These are phyloP conservation scores for Hydractinia echinata DNA, from an alignment of 30 jellyfish, hydroid and myxozoan species.

Conservation along the genomic window DNA sequence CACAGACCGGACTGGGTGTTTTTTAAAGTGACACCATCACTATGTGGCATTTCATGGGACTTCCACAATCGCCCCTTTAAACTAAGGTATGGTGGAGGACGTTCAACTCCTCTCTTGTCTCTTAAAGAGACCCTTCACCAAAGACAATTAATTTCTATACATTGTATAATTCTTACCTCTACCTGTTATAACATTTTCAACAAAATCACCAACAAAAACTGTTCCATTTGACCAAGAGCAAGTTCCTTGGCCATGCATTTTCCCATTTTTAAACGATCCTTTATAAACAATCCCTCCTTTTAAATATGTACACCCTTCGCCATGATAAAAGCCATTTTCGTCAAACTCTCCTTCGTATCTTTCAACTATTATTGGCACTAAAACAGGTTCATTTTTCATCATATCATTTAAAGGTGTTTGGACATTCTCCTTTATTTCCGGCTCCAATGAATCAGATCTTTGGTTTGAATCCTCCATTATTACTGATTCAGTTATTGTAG, in stretches of 20 bases:
- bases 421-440: neutral
- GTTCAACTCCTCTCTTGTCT: too few relatives aligned
- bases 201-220: conserved; percentile 67
- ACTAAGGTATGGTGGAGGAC: too few relatives aligned
- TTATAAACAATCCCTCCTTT: conserved; percentile 34
- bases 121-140: too few relatives aligned
- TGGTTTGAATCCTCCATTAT: too few relatives aligned
- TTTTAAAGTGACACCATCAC: too few relatives aligned
- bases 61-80: too few relatives aligned
- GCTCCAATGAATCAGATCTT: too few relatives aligned
- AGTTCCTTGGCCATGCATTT: conserved; percentile 88
- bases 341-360: conserved; percentile 62
- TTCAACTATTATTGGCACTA: conserved; percentile 49
- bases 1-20: too few relatives aligned
- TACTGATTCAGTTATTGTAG: too few relatives aligned
- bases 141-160: neutral
- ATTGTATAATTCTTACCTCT: conserved; percentile 40
- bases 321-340: conserved; percentile 41
- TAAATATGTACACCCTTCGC: conserved; percentile 18
- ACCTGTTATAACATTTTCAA: conserved; percentile 53
- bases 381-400: conserved; percentile 71
- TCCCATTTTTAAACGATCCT: conserved; percentile 57
- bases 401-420: conserved; percentile 32
- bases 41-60: too few relatives aligned
- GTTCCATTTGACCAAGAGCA: conserved; percentile 82